Percentiles rank a stretch among this genome's conserved stretches.
Conservation (phyloP, 1,140 invertebrate species). For the Samia ricini region DNA sequence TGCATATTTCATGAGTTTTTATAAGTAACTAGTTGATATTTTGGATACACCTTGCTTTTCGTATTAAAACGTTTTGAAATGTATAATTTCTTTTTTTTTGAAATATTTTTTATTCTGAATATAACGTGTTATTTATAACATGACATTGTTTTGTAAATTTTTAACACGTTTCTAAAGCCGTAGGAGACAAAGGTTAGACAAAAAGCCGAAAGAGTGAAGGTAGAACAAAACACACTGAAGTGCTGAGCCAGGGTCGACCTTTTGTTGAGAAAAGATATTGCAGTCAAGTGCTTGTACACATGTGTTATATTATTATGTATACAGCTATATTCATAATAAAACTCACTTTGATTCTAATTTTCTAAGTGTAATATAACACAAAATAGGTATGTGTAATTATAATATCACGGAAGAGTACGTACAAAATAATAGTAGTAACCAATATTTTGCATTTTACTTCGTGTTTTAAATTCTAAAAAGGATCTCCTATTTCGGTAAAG, state of each 20-base stretch:
- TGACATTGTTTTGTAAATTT: conserved; percentile 10
- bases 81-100: not conserved
- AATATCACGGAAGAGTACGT: no score
- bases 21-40: not conserved
- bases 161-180: conserved; percentile 36
- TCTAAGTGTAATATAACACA: no score
- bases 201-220: conserved; percentile 56
- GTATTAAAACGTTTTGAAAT: not conserved
- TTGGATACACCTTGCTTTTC: not conserved
- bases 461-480: no score
- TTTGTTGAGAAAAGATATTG: conserved; percentile 42
- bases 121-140: not conserved
- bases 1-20: conserved; percentile 9
- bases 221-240: conserved; percentile 59
- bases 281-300: conserved; percentile 13
- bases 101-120: not conserved
- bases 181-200: conserved; percentile 52
- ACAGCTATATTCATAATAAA: no score
- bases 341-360: no score
- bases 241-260: conserved; percentile 42
- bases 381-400: no score
- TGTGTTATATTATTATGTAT: conserved; percentile 11
- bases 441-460: no score
- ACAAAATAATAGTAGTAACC: no score
- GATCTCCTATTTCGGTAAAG: no score